phyloP scores from a whole-genome alignment of 2,888 invertebrate species.

The Corbicula japonica region DNA sequence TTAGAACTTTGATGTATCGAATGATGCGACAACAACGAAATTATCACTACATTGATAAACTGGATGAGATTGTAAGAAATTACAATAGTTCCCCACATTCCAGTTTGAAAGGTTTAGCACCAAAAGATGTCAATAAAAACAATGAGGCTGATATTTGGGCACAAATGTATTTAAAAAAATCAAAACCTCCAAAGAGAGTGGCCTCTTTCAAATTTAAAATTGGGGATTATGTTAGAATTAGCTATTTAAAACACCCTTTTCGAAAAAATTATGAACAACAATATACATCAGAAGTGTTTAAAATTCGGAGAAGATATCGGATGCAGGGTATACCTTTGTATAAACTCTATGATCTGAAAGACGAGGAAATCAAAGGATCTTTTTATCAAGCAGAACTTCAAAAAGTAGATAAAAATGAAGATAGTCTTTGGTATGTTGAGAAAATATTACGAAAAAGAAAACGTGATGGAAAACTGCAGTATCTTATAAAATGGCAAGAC shows the following conservation, averaged over 20 bases:
- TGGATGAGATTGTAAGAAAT: neutral
- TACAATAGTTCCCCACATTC: neutral
- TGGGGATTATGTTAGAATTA: neutral
- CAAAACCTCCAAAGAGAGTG: neutral
- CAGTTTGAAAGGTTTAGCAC: neutral
- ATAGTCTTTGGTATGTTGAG: no score
- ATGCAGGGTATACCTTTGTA: neutral
- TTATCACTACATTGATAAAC: neutral
- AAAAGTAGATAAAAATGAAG: no score
- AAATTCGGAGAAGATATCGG: neutral
- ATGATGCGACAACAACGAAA: neutral
- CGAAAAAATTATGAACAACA: neutral
- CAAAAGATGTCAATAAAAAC: neutral
- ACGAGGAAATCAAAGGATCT: no score
- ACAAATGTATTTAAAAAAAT: neutral
- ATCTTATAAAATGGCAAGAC: no score
- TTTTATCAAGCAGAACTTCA: no score
- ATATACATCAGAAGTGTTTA: no score
- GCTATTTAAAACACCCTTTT: neutral
- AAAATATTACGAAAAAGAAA: no score
- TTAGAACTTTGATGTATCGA: neutral
- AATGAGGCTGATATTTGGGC: neutral
- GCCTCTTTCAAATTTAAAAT: neutral
- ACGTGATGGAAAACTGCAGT: no score
- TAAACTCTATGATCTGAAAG: no score